Evolutionary conservation across 2,797 vertebrate genomes (phyloP), one percentile per base, ranked within the genome.

Genomic region (Corythornis leucogaster): DNA sequence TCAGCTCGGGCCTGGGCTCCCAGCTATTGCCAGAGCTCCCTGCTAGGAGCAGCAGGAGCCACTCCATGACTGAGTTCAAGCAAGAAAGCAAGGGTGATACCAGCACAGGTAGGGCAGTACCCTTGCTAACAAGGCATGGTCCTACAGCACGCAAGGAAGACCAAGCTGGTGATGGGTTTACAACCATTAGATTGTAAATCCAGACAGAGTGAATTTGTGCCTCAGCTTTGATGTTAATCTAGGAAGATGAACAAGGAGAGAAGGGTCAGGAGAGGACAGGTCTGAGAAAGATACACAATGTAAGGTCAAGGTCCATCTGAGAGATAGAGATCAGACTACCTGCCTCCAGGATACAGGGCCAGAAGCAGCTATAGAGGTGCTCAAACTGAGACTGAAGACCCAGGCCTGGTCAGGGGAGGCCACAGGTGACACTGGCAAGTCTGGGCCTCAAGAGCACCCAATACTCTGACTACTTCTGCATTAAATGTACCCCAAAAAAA

Each of bases 361-460:
- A 64, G 22, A 42, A 40, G 19, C 8, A 70, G 38, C 38, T 67
- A 16, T 11, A 71, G 20, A 79, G 63, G 30, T 35, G 30, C 40
- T 42, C 33, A 43, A n/a, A 9, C 0, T 33, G 31, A 53, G 40
- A 20, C 15, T 3, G 3, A 61, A 61, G 13, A 22, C 8, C 7
- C 22, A 33, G 11, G 3, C 20, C 43, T 33, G 15, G 28, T 24
- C 30, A 30, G 16, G 7, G 14, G 35, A 45, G 5, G 19, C 2
- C 14, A 3, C n/a, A 31, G 20, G 11, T 6, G 16, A 40, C 2
- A 2, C n/a, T 42, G 7, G 25, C 2, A 6, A 6, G 15, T 58
- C n/a, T 55, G 15, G 3, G 7, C 24, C 35, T 62, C 45, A 43
- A 68, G 5, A 63, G 11, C 28, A 5, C 17, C 9, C 15, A 54